Conservation (phyloP, 2,888 invertebrate species). For the Chalcosyrphus nemorum region DNA sequence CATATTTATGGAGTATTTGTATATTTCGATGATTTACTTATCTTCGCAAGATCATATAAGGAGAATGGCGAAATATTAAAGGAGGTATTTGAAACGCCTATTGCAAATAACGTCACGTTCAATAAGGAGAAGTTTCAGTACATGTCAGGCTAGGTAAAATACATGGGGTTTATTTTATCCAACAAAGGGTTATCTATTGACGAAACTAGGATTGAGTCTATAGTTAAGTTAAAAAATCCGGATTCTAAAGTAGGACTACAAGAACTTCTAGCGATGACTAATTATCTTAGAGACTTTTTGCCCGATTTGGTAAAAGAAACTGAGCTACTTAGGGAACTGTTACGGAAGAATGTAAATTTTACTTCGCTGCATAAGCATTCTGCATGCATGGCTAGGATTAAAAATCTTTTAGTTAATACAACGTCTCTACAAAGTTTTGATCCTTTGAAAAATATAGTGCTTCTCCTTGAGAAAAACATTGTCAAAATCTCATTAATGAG, state of each 20-base stretch:
- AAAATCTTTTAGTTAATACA: too few species aligned
- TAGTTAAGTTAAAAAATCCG: not conserved
- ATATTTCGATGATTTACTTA: slow-evolving; percentile 51
- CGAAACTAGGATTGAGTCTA: slow-evolving; percentile 15
- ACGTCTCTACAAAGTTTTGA: not conserved
- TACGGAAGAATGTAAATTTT: slow-evolving; percentile 4
- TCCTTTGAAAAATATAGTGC: not conserved
- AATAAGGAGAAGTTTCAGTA: slow-evolving; percentile 42
- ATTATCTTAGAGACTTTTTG: slow-evolving; percentile 69
- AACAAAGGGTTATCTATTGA: slow-evolving; percentile 13
- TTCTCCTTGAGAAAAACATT: not conserved
- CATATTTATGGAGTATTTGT: slow-evolving; percentile 29
- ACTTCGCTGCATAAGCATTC: slow-evolving; percentile 11
- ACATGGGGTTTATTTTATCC: slow-evolving; percentile 31
- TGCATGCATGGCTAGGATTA: not conserved
- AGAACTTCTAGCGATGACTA: slow-evolving; percentile 42
- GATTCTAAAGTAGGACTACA: slow-evolving; percentile 32
- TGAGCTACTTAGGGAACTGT: slow-evolving; percentile 38
- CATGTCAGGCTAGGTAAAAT: slow-evolving; percentile 8
- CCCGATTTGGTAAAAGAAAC: slow-evolving; percentile 54
- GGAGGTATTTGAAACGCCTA: slow-evolving; percentile 1
- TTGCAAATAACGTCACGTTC: slow-evolving; percentile 35
- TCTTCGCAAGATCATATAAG: slow-evolving; percentile 33
- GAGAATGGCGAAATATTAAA: slow-evolving; percentile 65
- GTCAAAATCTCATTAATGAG: not conserved